Evolutionary conservation across 1,140 invertebrate species (phyloP), one percentile per base, ranked within the genome.

Genomic region (Cotesia vestalis): DNA sequence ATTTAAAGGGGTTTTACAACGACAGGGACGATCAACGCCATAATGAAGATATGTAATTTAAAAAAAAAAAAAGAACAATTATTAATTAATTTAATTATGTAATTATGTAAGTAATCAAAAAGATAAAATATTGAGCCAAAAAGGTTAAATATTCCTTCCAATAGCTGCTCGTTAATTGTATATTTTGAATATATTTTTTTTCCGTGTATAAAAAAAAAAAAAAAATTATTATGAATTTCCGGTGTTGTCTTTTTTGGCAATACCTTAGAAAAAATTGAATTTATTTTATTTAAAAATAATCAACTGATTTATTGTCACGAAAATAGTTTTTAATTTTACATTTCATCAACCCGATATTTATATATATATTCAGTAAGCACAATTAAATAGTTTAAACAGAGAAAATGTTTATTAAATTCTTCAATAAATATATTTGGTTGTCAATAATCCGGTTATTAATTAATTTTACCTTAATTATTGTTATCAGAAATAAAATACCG

Each of bases 21-120:
- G 66, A 79, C 40, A 78, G 77, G 66, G 80, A 76, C 64, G 81
- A 81, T 66, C 81, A 81, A 70, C 77, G 72, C 67, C 77, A 77
- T 72, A 79, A 81, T 66, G 63, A 79, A 52, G 84, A 86, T 79
- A 73, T 86, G 68, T 86, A 78, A 76, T 55, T 64, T 14, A n/a
- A 70, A 62, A 73, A 27, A 55, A 0, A 27, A 27, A 27, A 27
- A 27, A 27, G 27, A 27, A 27, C 27, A 27, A 27, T 27, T 27
- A 27, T 27, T 4, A 55, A 67, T 67, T 20, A 67, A 67, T 67
- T 55, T 52, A 67, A 51, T 67, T 40, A 51, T 67, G 66, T 67
- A 67, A 67, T 67, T 67, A 67, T 67, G 66, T 67, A 67, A 67
- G 66, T 67, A 66, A 46, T 51, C 35, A 66, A 66, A 53, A 12